Base-by-base conservation (phyloP, 2,797 vertebrate species). In the Fringilla coelebs region DNA sequence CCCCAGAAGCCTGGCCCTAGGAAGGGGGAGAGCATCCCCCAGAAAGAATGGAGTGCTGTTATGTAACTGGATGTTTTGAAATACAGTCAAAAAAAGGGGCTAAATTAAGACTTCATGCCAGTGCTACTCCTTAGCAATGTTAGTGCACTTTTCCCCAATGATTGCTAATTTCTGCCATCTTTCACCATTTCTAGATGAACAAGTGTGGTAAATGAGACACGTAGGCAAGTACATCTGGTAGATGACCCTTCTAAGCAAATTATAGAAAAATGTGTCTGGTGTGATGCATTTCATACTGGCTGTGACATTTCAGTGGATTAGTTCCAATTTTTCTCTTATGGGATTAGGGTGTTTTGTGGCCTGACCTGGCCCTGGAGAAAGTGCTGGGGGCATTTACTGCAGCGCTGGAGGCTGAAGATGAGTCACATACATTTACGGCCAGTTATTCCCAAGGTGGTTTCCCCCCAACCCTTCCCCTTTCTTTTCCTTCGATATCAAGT, bases 81-180 rank as follows among this genome's bases (percentile, higher is more conserved):
- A 75, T 34, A 26, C 43, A 63, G 17, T 52, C 21, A 61, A 58
- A 78, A 49, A 68, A 82, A 61, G 22, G 17, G 38, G 3, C 32
- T 85, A 85, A 85, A 87, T 71, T 63, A 85, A 71, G 60, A 54
- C 51, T 83, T 80, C 38, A 72, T 52, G 29, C 16, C 55, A 78
- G 45, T 24, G 12, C 51, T 13, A 10, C 11, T 24, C 26, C 19
- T 17, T 91, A 4, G 4, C 7, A 6, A 58, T 29, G 11, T 55
- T 57, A 62, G 40, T 1, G 1, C 4, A 17, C 13, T 52, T 55
- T 49, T 2, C 5, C 7, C 2, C 13, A 28, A 0, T 22, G 62
- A 52, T 20, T 36, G 16, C 16, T 21, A 17, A 17, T 17, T 66
- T 75, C 63, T 76, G n/a, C 2, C 49, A 78, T 28, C 40, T 84